Evolutionary conservation across 2,888 invertebrate species (phyloP).

Genomic region (Diarsia mendica): DNA sequence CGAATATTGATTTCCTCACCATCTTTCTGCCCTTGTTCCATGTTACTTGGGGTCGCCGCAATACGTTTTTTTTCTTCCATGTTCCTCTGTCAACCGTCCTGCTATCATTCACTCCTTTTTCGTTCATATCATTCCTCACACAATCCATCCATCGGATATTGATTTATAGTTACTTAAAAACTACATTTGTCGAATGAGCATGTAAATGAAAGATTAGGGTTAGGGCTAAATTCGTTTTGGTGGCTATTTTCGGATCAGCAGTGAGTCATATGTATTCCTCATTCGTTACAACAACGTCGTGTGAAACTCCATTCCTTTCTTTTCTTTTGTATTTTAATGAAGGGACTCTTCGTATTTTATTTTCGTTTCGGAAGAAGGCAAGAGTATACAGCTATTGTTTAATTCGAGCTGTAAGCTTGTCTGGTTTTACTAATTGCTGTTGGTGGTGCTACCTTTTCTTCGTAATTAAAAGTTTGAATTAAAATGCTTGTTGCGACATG

Average conservation of each 20-base stretch:
- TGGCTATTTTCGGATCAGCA: slow-evolving; percentile 60
- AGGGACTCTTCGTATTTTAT: slow-evolving; percentile 22
- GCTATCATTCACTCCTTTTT: too few species aligned
- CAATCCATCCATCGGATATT: neutral
- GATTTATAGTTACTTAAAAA: slow-evolving; percentile 56
- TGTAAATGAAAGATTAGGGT: slow-evolving; percentile 67
- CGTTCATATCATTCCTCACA: too few species aligned
- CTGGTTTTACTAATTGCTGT: slow-evolving; percentile 33
- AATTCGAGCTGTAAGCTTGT: slow-evolving; percentile 13
- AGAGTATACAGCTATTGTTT: slow-evolving; percentile 27
- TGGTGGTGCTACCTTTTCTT: neutral
- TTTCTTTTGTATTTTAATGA: slow-evolving; percentile 53
- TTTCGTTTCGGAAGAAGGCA: slow-evolving; percentile 9
- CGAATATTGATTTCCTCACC: slow-evolving; percentile 19
- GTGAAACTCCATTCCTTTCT: slow-evolving; percentile 55
- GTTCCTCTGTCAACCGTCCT: too few species aligned
- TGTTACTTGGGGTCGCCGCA: too few species aligned
- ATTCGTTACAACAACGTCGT: slow-evolving; percentile 47
- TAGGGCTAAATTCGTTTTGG: slow-evolving; percentile 50
- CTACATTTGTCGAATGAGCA: slow-evolving; percentile 57
- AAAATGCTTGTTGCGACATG: slow-evolving; percentile 11
- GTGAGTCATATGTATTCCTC: slow-evolving; percentile 62
- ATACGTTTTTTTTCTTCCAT: too few species aligned
- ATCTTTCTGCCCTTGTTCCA: too few species aligned
- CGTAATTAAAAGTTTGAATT: slow-evolving; percentile 29